Evolutionary conservation across 2,113 vertebrate species (phyloP).

Genomic region (Zosterops pallidus): DNA sequence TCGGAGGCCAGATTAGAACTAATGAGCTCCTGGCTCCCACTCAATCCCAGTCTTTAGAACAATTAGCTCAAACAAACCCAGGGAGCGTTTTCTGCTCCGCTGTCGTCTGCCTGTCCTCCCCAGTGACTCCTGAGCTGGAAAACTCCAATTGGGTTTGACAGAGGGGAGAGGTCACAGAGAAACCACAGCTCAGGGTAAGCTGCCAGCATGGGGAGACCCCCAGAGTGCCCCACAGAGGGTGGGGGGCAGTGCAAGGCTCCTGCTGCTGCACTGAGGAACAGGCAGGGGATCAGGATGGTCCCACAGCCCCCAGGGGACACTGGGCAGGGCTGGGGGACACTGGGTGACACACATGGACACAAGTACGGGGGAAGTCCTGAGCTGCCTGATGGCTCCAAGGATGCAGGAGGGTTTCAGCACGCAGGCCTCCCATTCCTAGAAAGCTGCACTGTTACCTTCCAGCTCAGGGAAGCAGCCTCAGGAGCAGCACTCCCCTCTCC

Average conservation of each 20-base stretch:
- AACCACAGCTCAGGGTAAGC: background rate
- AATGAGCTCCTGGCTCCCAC: conserved; percentile 45
- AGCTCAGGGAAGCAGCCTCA: background rate
- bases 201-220: background rate
- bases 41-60: conserved; percentile 16
- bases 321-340: background rate
- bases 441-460: background rate
- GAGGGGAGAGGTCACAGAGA: background rate
- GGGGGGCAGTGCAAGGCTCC: background rate
- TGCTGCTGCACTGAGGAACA: background rate
- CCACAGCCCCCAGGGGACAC: fast-evolving
- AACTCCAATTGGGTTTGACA: background rate
- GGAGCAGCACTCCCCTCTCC: background rate
- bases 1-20: conserved; percentile 10
- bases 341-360: background rate
- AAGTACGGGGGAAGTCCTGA: background rate
- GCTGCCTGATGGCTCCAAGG: fast-evolving
- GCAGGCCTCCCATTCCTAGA: background rate
- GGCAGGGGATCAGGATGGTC: background rate
- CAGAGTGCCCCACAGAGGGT: fast-evolving
- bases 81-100: background rate
- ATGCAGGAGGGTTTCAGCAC: fast-evolving
- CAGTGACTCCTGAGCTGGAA: background rate
- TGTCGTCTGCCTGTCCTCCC: background rate
- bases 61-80: conserved; percentile 33